A percentile compares a stretch with the other conserved stretches of the same genome.
These are phyloP conservation scores for Pollenia labialis DNA, from an alignment of 2,888 invertebrate genomes.

Conservation along the genomic window DNA sequence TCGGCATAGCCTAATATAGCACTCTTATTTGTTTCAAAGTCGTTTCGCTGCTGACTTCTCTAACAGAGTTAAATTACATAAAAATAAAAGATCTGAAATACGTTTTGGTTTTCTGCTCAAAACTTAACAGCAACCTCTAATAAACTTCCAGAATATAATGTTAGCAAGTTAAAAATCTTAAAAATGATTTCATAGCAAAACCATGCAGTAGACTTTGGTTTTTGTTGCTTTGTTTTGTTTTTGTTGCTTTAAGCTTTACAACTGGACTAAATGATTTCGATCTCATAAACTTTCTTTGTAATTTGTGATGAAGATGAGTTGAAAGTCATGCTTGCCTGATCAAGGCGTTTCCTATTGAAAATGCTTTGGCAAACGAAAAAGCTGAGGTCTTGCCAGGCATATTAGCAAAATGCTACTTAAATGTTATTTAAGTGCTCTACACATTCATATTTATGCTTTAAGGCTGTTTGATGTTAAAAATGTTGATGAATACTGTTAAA, in stretches of 20 bases:
- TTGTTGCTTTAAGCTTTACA: constrained; percentile 50
- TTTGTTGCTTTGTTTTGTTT: too few relatives aligned
- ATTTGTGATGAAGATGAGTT: constrained; percentile 45
- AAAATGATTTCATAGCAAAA: constrained; percentile 52
- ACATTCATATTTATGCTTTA: constrained; percentile 28
- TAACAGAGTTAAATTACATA: constrained; percentile 60
- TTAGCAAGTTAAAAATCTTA: constrained; percentile 45
- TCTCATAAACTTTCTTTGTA: constrained; percentile 57
- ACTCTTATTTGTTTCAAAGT: constrained; percentile 58
- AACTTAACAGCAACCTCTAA: constrained; percentile 54
- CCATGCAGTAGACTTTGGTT: constrained; percentile 34
- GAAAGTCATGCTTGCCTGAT: constrained; percentile 69
- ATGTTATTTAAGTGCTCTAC: constrained; percentile 33
- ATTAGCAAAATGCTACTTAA: not conserved
- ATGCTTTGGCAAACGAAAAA: not conserved
- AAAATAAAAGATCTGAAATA: constrained; percentile 1
- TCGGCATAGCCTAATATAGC: not conserved
- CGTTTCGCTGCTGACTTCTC: constrained; percentile 64
- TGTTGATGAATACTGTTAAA: constrained; percentile 49
- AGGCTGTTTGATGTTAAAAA: constrained; percentile 20
- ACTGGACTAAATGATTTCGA: constrained; percentile 60
- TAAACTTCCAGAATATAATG: constrained; percentile 46
- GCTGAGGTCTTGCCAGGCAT: constrained; percentile 12
- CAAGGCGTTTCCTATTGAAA: constrained; percentile 62
- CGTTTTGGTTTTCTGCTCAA: not conserved